Evolutionary conservation across 1,140 invertebrate species (phyloP), one percentile per base, ranked within the genome.

Genomic region (Philopotamus ludificatus): DNA sequence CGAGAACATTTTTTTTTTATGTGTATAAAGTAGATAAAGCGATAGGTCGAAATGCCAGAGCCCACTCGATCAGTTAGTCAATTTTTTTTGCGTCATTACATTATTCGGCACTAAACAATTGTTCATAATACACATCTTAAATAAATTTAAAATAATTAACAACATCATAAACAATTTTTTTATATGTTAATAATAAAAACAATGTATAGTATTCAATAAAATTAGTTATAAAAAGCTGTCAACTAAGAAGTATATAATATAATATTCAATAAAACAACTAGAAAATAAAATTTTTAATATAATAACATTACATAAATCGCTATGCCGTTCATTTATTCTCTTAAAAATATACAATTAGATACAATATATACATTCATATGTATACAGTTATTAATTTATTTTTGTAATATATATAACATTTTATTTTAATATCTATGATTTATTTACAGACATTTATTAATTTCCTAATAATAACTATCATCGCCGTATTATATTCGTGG

Each of bases 371-470:
- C n/a, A n/a, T n/a, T n/a, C n/a, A n/a, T n/a, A n/a, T n/a, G n/a
- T n/a, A n/a, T n/a, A n/a, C n/a, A n/a, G n/a, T n/a, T n/a, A n/a
- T n/a, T n/a, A n/a, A n/a, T n/a, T n/a, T 34, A 34, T 34, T 12
- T 34, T 34, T 34, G 4, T 7, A 34, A 34, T 34, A 34, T 34
- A 34, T 34, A 34, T 34, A 34, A 34, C 28, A 34, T 34, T 34
- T 34, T 34, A 34, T 34, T 34, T n/a, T 34, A 34, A 47, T 47
- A 18, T 44, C 57, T 60, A 60, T 60, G 57, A 60, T 60, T 60
- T 60, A 60, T 60, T 47, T 60, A 60, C 57, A 60, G 16, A 60
- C 57, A 60, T 34, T 41, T 12, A 60, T 47, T n/a, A 60, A 60
- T 15, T 57, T 21, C 41, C 54, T 57, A 57, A 8, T 34, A 34